These are phyloP conservation scores for Chelon labrosus DNA, from an alignment of 2,797 vertebrate species.

Conservation along the genomic window DNA sequence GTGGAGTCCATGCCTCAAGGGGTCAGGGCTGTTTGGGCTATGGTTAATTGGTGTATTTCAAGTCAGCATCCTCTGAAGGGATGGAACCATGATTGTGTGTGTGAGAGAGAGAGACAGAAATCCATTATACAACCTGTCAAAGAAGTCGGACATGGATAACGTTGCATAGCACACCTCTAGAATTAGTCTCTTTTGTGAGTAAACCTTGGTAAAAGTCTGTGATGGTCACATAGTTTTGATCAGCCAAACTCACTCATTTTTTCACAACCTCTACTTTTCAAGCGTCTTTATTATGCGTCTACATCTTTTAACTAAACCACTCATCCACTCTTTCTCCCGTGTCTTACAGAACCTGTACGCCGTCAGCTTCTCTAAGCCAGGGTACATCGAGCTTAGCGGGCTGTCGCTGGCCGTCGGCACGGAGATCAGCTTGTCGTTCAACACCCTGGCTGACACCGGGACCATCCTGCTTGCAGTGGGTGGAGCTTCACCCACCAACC, in stretches of 20 bases:
- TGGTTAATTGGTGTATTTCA: too few species aligned
- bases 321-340: neutral
- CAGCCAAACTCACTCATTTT: neutral
- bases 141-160: constrained; percentile 5
- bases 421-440: constrained; percentile 97
- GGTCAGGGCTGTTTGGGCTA: too few species aligned
- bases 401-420: constrained; percentile 86
- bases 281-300: neutral
- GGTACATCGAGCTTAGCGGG: constrained; percentile 91
- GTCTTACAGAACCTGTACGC: constrained; percentile 91
- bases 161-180: neutral
- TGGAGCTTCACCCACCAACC: constrained; percentile 42
- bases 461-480: constrained; percentile 90
- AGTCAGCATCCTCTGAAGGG: too few species aligned
- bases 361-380: constrained; percentile 93
- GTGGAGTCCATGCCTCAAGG: too few species aligned
- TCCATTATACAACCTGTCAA: too few species aligned
- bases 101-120: too few species aligned
- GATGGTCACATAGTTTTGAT: neutral
- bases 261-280: neutral
- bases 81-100: too few species aligned
- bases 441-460: constrained; percentile 93
- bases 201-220: constrained; percentile 8
- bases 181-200: constrained; percentile 7
- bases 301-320: neutral